Conservation (phyloP, 2,797 vertebrate species). For the Carcharodon carcharias region DNA sequence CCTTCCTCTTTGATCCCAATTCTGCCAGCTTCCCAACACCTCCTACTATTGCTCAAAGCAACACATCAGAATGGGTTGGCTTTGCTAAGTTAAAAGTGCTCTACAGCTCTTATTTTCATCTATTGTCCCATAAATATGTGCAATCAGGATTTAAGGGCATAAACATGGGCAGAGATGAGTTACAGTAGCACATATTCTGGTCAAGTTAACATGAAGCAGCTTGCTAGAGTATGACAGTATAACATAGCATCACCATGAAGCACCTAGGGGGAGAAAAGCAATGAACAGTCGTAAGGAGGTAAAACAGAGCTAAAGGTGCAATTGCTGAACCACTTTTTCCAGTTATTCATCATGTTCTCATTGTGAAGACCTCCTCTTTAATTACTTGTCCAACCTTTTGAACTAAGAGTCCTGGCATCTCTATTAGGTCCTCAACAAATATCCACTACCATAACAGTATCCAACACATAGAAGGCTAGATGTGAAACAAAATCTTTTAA, state of each 20-base stretch:
- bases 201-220: neutral
- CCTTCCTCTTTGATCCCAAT: neutral
- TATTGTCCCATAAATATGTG: neutral
- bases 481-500: neutral
- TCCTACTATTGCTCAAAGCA: neutral
- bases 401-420: neutral
- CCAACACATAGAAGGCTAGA: neutral
- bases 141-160: neutral
- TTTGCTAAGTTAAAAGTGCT: neutral
- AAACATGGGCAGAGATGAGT: neutral
- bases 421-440: neutral
- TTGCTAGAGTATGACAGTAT: neutral
- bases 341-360: neutral
- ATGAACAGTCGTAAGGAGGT: neutral
- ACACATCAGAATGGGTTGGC: no score
- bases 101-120: neutral
- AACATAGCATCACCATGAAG: neutral
- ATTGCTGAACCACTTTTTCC: neutral
- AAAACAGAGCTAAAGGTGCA: neutral
- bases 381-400: neutral
- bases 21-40: neutral
- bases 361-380: neutral
- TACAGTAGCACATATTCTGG: neutral
- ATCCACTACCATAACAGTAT: neutral
- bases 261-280: neutral